Base-by-base conservation (phyloP, 2,113 vertebrate species). In the Halcyon senegalensis region DNA sequence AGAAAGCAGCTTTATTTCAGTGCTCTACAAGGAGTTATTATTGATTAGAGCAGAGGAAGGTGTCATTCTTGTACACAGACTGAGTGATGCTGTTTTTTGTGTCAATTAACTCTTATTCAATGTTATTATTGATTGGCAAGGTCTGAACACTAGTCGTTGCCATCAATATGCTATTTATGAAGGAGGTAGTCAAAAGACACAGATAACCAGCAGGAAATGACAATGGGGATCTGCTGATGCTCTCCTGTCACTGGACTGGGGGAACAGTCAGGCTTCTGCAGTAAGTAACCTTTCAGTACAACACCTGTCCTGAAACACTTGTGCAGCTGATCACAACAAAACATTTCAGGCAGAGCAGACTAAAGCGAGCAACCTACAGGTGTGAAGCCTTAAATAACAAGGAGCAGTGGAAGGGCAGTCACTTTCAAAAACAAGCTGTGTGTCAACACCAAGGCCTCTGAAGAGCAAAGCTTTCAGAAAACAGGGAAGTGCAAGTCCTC, bases 61-160 rank as follows among this genome's bases (percentile, higher is more conserved):
- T 97, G 96, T 98, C 97, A 97, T 97, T 96, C 97, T 94, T 82
- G 87, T 77, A 95, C 97, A 96, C 94, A 97, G 97, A 98, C 96
- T 21, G 94, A 96, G 96, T 87, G 97, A 94, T 97, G 95, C 50
- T 77, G 97, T 97, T 98, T 97, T 98, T 97, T 98, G 97, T 97
- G 97, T 98, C 98, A 97, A 97, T 94, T 98, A 98, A 98, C 96
- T 97, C 94, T 95, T 97, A 83, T 85, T 95, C 97, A 98, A 90
- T 98, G 95, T 97, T 85, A 96, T 94, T 99, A 99, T 98, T 98
- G 98, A 99, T 97, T 98, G 97, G 97, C 95, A 98, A 98, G 98
- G 97, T 97, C 96, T 96, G 85, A 94, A 98, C 97, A 98, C 95
- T 94, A 97, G 97, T 98, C 97, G 94, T 63, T 98, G 98, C 98